Evolutionary conservation across 2,113 vertebrate species (phyloP).

Genomic region (Clarias gariepinus): DNA sequence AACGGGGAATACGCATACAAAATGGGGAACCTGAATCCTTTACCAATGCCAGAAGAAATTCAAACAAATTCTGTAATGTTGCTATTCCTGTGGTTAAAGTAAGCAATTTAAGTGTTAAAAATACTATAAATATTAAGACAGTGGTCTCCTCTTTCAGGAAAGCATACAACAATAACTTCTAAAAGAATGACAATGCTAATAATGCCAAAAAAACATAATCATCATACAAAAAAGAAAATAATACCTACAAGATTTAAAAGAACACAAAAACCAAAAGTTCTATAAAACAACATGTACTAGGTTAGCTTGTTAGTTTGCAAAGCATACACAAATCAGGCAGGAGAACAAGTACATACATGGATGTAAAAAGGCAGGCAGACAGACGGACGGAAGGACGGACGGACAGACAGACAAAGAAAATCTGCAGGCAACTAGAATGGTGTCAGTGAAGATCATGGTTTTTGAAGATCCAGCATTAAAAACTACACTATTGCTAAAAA

Average conservation of each 20-base stretch:
- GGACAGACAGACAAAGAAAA: conserved; percentile 28
- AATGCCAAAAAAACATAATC: background rate
- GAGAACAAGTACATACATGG: background rate
- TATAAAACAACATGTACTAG: conserved; percentile 19
- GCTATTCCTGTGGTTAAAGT: background rate
- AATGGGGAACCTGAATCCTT: background rate
- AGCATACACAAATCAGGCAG: conserved; percentile 24
- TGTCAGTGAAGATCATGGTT: conserved; percentile 26
- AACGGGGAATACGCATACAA: conserved; percentile 20
- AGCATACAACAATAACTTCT: conserved; percentile 8
- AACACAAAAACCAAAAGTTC: background rate
- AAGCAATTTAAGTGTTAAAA: background rate
- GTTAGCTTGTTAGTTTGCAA: conserved; percentile 64
- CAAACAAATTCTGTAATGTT: conserved; percentile 8
- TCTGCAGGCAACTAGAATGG: conserved; percentile 40
- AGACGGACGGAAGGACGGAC: background rate
- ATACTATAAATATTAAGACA: conserved; percentile 40
- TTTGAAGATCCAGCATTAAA: conserved; percentile 28
- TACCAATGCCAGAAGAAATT: background rate
- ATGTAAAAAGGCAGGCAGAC: conserved; percentile 25
- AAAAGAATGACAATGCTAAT: background rate
- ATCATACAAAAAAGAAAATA: background rate
- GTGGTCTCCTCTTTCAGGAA: background rate
- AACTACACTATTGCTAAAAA: conserved; percentile 23
- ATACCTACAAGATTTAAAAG: background rate